phyloP scores from a whole-genome alignment of 2,797 vertebrate species.

The Hafferia zeledoni region DNA sequence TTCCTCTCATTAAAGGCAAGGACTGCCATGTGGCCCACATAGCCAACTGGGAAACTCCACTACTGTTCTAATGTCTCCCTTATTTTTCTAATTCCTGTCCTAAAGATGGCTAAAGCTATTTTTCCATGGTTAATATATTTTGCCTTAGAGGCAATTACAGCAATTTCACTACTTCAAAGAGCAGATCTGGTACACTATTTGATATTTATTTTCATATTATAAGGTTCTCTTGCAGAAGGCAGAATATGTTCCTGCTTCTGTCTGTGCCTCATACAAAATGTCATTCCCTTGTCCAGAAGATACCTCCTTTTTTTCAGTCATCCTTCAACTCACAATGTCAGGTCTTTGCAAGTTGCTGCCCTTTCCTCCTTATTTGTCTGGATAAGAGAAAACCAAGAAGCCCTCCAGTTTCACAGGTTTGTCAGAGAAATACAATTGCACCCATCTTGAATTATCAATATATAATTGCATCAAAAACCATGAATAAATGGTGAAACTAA shows the following conservation, averaged over 20 bases:
- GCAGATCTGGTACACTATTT: not conserved
- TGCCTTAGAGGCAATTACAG: not conserved
- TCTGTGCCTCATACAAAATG: not conserved
- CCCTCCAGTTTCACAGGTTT: not conserved
- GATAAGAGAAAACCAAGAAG: not conserved
- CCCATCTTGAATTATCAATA: not conserved
- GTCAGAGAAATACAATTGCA: not conserved
- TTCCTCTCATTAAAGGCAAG: not conserved
- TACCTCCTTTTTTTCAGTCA: not conserved
- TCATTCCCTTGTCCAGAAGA: not conserved
- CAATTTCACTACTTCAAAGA: not conserved
- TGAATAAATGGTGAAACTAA: not conserved
- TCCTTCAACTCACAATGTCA: not conserved
- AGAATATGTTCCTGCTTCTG: not conserved
- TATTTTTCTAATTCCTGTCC: not conserved
- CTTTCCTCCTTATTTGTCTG: not conserved
- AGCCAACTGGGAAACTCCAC: not conserved
- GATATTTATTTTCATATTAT: not conserved
- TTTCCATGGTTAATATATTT: not conserved
- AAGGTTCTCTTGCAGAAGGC: not conserved
- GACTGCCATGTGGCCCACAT: not conserved
- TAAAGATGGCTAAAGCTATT: not conserved
- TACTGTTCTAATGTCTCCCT: not conserved
- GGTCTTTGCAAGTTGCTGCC: rapidly evolving
- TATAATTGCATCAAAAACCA: not conserved